A percentile compares a stretch with the other conserved stretches of the same genome.
Conservation (phyloP, 2,888 invertebrate species). For the Machimus atricapillus region DNA sequence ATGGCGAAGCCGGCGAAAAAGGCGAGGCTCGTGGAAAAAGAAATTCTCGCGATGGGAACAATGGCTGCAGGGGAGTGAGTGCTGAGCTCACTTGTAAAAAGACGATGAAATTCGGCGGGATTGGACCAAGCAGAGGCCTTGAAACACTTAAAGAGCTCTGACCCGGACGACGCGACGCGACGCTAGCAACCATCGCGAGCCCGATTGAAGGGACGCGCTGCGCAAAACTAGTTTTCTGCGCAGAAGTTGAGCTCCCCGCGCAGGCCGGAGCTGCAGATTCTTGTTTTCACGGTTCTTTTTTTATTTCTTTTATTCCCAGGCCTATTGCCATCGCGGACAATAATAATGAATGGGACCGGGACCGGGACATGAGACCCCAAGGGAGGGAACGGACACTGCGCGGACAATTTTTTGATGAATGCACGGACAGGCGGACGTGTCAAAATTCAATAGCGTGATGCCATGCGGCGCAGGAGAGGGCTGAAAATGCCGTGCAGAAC, state of each 20-base stretch:
- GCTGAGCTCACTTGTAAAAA: not conserved
- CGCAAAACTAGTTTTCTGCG: conserved; percentile 25
- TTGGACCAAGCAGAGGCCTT: not conserved
- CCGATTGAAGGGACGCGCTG: conserved; percentile 5
- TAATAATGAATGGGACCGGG: not conserved
- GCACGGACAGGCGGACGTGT: not conserved
- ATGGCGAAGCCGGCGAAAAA: not conserved
- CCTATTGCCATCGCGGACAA: not conserved
- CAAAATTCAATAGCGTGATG: conserved; percentile 6
- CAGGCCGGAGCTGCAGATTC: not conserved
- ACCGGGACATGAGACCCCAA: not conserved
- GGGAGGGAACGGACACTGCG: not conserved
- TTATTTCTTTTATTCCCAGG: not conserved
- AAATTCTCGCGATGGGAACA: not conserved
- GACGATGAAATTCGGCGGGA: not conserved
- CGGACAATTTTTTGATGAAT: conserved; percentile 31
- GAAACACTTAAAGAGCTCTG: conserved; percentile 32
- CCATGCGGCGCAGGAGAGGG: not conserved
- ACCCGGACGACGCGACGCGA: conserved; percentile 5
- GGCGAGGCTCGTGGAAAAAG: not conserved
- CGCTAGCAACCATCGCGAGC: not conserved
- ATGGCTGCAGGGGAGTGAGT: conserved; percentile 21
- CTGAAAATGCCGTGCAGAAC: conserved; percentile 10
- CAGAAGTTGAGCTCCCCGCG: not conserved
- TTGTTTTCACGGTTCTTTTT: not conserved